Percentiles rank a stretch among this genome's conserved stretches.
Evolutionary conservation across 2,888 invertebrate genomes (phyloP).

Genomic region (Drosophila limbata): DNA sequence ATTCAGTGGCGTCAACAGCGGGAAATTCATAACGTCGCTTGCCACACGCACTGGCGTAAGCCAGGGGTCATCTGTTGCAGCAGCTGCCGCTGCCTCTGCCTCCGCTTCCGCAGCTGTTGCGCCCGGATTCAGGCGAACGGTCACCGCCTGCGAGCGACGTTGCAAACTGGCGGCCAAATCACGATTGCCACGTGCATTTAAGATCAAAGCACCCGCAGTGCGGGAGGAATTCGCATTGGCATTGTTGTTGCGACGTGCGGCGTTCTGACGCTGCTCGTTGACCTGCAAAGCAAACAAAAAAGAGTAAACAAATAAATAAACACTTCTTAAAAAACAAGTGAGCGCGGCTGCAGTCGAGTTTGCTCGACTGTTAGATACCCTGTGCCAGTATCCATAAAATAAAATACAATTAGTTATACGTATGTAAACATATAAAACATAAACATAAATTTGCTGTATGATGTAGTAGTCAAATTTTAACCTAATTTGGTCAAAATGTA

Average conservation of each 20-base stretch:
- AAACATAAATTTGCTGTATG: no score
- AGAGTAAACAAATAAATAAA: no score
- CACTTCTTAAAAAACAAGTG: no score
- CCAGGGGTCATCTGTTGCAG: slow-evolving; percentile 10
- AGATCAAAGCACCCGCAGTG: slow-evolving; percentile 1
- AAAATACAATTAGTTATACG: no score
- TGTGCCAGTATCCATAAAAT: no score
- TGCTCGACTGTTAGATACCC: no score
- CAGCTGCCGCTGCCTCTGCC: not conserved
- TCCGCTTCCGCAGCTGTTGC: not conserved
- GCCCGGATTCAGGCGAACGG: slow-evolving; percentile 1
- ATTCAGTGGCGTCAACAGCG: slow-evolving; percentile 42
- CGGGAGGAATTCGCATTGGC: not conserved
- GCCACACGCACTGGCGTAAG: not conserved
- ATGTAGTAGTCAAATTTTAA: no score
- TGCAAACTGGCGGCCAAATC: slow-evolving; percentile 59
- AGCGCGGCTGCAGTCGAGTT: no score
- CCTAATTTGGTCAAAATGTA: no score
- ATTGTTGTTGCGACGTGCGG: slow-evolving; percentile 43
- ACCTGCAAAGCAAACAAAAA: slow-evolving; percentile 9
- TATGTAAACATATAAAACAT: no score
- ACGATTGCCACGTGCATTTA: slow-evolving; percentile 45
- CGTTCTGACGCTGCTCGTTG: slow-evolving; percentile 34
- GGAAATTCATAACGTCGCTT: slow-evolving; percentile 26
- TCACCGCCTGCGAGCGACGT: slow-evolving; percentile 41